Conservation (phyloP, 1,140 invertebrate species). For the Drosophila tsacasi region DNA sequence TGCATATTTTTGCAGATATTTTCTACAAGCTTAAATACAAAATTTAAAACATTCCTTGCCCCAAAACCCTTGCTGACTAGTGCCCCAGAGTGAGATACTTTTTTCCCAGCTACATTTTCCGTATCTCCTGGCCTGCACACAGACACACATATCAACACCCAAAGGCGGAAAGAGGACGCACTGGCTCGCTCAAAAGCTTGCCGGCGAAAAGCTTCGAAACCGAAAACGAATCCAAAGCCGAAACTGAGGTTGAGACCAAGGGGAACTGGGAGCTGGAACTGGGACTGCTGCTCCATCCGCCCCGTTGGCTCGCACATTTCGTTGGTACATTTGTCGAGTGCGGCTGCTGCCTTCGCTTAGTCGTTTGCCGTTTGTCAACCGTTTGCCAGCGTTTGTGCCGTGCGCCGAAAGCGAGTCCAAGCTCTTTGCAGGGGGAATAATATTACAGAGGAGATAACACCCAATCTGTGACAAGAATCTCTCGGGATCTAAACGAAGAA, state of each 20-base stretch:
- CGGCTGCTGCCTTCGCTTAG: slow-evolving; percentile 70
- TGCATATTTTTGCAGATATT: background rate
- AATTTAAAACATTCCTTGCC: background rate
- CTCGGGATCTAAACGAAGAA: slow-evolving; percentile 2
- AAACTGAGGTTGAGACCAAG: background rate
- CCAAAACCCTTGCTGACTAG: slow-evolving; percentile 9
- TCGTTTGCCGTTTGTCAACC: slow-evolving; percentile 74
- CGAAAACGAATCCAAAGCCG: slow-evolving; percentile 15
- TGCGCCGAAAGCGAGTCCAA: slow-evolving; percentile 31
- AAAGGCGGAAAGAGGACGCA: slow-evolving; percentile 30
- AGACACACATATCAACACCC: slow-evolving; percentile 3
- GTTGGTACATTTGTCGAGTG: slow-evolving; percentile 65
- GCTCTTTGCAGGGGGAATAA: slow-evolving; percentile 30
- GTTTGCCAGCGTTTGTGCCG: slow-evolving; percentile 67
- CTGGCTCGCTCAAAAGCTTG: slow-evolving; percentile 33
- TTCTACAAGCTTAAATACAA: too few species aligned
- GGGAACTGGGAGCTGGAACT: background rate
- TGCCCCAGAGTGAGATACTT: slow-evolving; percentile 21
- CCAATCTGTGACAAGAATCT: slow-evolving; percentile 27
- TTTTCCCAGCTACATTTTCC: slow-evolving; percentile 19
- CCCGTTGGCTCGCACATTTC: slow-evolving; percentile 45
- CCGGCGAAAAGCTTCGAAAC: slow-evolving; percentile 17
- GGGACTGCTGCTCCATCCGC: slow-evolving; percentile 26
- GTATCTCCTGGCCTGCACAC: slow-evolving; percentile 24
- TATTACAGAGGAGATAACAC: slow-evolving; percentile 33